Evolutionary conservation across 2,888 invertebrate species (phyloP).

Genomic region (Heliconius cydno): DNA sequence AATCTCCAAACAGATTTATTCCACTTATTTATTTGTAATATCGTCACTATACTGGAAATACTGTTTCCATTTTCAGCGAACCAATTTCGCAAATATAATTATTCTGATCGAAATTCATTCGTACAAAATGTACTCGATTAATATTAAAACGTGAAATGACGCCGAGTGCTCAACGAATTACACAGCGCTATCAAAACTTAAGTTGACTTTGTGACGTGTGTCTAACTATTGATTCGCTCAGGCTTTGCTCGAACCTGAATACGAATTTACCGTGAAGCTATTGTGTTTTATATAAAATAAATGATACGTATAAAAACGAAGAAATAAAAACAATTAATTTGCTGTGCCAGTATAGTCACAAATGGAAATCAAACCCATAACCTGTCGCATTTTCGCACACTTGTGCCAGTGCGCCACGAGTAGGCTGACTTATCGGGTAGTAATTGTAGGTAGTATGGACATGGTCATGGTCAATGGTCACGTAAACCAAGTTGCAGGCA

Average conservation of each 20-base stretch:
- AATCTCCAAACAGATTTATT: neutral
- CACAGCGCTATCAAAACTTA: conserved; percentile 10
- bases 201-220: neutral
- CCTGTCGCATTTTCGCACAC: neutral
- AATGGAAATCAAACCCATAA: neutral
- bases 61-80: conserved; percentile 7
- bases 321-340: too few species aligned
- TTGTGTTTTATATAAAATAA: too few species aligned
- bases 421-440: neutral
- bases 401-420: too few species aligned
- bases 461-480: neutral
- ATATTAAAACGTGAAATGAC: conserved; percentile 19
- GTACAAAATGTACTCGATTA: conserved; percentile 25
- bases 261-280: too few species aligned
- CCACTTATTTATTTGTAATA: neutral
- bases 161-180: conserved; percentile 20
- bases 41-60: conserved; percentile 5
- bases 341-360: too few species aligned
- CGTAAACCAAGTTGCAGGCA: neutral
- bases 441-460: neutral
- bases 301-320: too few species aligned
- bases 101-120: conserved; percentile 29
- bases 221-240: neutral
- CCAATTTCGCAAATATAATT: conserved; percentile 12
- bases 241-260: neutral